Evolutionary conservation across 1,140 invertebrate genomes (phyloP).

Genomic region (Drosophila sechellia): DNA sequence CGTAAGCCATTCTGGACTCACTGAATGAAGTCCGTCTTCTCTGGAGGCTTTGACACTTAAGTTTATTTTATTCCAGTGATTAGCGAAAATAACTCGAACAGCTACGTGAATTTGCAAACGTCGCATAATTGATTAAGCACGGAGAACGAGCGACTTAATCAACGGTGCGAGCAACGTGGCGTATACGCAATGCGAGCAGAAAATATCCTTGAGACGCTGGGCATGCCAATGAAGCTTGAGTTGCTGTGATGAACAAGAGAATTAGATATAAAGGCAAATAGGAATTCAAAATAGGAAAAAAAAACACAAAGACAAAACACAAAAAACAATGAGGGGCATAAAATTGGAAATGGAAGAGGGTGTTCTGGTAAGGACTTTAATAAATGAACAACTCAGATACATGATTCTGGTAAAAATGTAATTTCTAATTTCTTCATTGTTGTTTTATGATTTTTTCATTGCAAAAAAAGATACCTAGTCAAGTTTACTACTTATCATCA

Average conservation of each 20-base stretch:
- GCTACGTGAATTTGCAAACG: conserved; percentile 60
- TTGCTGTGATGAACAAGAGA: conserved; percentile 31
- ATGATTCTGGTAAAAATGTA: conserved; percentile 1
- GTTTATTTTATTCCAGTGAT: conserved; percentile 56
- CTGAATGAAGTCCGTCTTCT: conserved; percentile 41
- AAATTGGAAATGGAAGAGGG: conserved; percentile 30
- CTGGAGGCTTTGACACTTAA: conserved; percentile 20
- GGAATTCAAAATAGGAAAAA: conserved; percentile 31
- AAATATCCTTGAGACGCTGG: conserved; percentile 9
- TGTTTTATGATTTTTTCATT: too few relatives aligned
- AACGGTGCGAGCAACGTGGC: conserved; percentile 65
- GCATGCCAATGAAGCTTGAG: conserved; percentile 32
- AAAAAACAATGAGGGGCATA: conserved; percentile 54
- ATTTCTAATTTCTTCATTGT: too few relatives aligned
- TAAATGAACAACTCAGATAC: conserved; percentile 48
- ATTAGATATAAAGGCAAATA: conserved; percentile 21
- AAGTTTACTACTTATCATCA: too few relatives aligned
- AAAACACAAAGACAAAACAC: conserved; percentile 69
- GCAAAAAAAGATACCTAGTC: neutral
- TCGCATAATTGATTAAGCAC: conserved; percentile 76
- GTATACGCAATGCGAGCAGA: conserved; percentile 62
- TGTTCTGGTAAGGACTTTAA: conserved; percentile 36
- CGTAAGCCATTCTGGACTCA: conserved; percentile 36
- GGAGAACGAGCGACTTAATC: conserved; percentile 70
- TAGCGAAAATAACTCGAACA: conserved; percentile 58